Evolutionary conservation across 2,797 vertebrate species (phyloP).

Genomic region (Lepilemur ruficaudatus): DNA sequence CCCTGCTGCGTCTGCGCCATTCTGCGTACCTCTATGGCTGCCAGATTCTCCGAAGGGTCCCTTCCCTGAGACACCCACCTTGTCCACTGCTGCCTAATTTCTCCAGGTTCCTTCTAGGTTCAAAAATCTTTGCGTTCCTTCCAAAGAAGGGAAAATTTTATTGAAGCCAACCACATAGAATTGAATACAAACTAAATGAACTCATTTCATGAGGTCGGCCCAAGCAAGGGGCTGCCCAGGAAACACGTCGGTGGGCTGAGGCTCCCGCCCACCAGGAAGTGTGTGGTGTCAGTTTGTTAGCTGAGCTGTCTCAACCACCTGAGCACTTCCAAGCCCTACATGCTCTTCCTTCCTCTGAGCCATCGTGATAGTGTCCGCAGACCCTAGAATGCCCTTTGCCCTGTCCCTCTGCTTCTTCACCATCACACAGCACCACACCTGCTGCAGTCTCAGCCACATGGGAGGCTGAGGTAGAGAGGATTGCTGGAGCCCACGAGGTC

Average conservation of each 20-base stretch:
- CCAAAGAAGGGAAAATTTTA: not conserved
- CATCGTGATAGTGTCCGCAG: not conserved
- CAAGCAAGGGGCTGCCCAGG: not conserved
- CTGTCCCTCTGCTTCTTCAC: not conserved
- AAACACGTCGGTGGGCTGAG: not conserved
- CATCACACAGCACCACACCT: not conserved
- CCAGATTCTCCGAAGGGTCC: too few species aligned
- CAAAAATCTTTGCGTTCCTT: not conserved
- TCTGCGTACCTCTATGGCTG: not conserved
- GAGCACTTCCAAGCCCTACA: not conserved
- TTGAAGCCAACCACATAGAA: not conserved
- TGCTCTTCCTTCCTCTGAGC: not conserved
- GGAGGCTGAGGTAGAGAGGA: not conserved
- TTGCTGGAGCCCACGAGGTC: too few species aligned
- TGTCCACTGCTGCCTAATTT: not conserved
- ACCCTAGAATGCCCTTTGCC: not conserved
- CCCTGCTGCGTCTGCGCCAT: not conserved
- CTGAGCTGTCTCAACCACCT: not conserved
- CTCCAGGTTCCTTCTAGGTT: not conserved
- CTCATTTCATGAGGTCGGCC: too few species aligned
- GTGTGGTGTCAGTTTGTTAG: not conserved
- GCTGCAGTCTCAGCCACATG: not conserved
- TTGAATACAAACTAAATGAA: not conserved
- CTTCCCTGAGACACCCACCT: not conserved
- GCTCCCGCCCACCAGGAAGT: too few species aligned